Evolutionary conservation across 2,888 invertebrate species (phyloP).

Genomic region (Cheilosia grossa): DNA sequence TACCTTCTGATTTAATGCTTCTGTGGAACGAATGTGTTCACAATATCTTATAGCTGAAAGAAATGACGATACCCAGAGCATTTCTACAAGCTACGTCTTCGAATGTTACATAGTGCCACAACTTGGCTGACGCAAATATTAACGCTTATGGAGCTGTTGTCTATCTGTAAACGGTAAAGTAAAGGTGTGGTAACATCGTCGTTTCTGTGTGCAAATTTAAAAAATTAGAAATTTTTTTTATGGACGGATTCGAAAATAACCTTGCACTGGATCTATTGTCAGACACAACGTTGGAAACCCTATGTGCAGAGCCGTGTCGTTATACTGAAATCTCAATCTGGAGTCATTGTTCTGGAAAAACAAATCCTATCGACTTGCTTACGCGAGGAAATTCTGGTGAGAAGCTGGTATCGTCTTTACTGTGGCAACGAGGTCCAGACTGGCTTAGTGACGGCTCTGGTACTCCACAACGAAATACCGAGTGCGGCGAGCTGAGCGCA

Average conservation of each 20-base stretch:
- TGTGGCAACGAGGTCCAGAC: slow-evolving; percentile 12
- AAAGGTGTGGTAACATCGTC: background rate
- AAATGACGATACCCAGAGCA: slow-evolving; percentile 15
- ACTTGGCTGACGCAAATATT: slow-evolving; percentile 10
- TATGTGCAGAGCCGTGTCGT: slow-evolving; percentile 31
- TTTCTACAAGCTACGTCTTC: background rate
- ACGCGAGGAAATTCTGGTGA: slow-evolving; percentile 1
- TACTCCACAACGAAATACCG: no score
- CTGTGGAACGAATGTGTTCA: slow-evolving; percentile 28
- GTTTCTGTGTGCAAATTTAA: slow-evolving; percentile 18
- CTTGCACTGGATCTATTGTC: slow-evolving; percentile 12
- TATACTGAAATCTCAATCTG: background rate
- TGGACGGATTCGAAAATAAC: background rate
- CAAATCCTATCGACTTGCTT: slow-evolving; percentile 9
- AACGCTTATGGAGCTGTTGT: slow-evolving; percentile 18
- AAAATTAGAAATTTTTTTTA: no score
- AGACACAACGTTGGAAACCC: slow-evolving; percentile 26
- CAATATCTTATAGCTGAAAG: background rate
- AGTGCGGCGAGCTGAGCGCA: background rate
- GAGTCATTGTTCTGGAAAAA: slow-evolving; percentile 25
- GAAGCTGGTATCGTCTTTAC: background rate
- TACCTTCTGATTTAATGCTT: slow-evolving; percentile 1
- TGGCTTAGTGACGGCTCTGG: slow-evolving; percentile 31
- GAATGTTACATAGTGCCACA: slow-evolving; percentile 1
- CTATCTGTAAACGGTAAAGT: background rate